phyloP scores from a whole-genome alignment of 2,888 invertebrate species.

The Reticulitermes lucifugus region DNA sequence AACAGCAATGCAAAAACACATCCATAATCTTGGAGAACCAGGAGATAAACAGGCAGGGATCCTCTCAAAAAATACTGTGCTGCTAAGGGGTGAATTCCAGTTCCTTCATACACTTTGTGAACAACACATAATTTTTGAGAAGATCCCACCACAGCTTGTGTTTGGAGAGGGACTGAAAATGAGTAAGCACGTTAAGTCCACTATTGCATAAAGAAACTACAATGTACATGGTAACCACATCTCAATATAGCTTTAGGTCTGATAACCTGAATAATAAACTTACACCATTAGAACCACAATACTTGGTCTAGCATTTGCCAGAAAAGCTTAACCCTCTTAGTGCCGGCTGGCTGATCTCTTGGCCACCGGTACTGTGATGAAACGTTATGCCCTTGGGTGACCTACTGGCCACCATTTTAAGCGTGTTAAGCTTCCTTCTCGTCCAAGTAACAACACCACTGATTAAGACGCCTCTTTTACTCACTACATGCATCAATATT shows the following conservation, averaged over 20 bases:
- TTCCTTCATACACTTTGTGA: background rate
- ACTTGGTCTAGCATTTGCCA: background rate
- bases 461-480: no score
- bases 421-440: no score
- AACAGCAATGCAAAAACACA: background rate
- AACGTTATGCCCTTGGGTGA: no score
- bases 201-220: background rate
- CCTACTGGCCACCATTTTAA: no score
- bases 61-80: constrained; percentile 52
- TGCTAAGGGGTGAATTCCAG: constrained; percentile 30
- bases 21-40: background rate
- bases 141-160: constrained; percentile 39
- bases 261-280: background rate
- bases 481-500: no score
- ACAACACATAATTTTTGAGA: constrained; percentile 40
- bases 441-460: no score
- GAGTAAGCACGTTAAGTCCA: background rate
- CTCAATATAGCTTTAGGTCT: background rate
- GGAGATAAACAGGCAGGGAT: constrained; percentile 44
- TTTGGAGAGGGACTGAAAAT: background rate
- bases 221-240: background rate
- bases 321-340: background rate
- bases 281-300: background rate
- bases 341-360: no score
- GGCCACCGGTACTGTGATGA: no score